Evolutionary conservation across 2,888 invertebrate species (phyloP), one percentile per base, ranked within the genome.

Genomic region (Cheiracanthium punctorium): DNA sequence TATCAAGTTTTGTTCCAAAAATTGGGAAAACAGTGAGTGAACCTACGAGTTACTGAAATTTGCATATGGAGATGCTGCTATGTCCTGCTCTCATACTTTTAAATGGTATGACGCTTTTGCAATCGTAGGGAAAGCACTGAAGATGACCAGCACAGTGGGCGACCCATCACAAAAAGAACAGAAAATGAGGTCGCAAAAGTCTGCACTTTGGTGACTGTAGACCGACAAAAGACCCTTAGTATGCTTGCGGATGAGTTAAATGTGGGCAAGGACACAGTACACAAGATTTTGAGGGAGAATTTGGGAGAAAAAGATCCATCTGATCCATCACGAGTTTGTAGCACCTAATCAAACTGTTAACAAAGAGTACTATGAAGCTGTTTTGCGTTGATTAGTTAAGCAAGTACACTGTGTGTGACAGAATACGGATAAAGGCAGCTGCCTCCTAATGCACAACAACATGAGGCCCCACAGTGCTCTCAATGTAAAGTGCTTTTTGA

Each of bases 261-360:
- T 52, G 17, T 52, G 20, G 17, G 17, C 52, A 52, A 52, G 52
- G 17, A 20, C 52, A 52, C 52, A 14, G 29, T 12, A 10, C 28
- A 24, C 20, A 64, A 64, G 64, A 64, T 64, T 64, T 64, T 64
- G 20, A 64, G 4, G 24, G 64, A 24, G 29, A 64, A 8, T 28
- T 64, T 64, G 4, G 64, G 43, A 48, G 14, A 48, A 17, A 17
- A 17, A 48, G 14, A 48, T 7, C 5, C 2, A 10, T 48, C 43
- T 12, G 17, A 48, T 29, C 64, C 64, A 64, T 64, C 20, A 64
- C 24, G 29, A 64, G 64, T 64, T 24, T 64, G 64, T 64, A 4
- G 24, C 64, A 64, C 64, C 64, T 64, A 29, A 64, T 64, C 24
- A 24, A 64, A 64, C 64, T 64, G 64, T 64, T 14, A 64, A 64